Evolutionary conservation across 2,888 invertebrate species (phyloP), one percentile per base, ranked within the genome.

Genomic region (Clostera curtula): DNA sequence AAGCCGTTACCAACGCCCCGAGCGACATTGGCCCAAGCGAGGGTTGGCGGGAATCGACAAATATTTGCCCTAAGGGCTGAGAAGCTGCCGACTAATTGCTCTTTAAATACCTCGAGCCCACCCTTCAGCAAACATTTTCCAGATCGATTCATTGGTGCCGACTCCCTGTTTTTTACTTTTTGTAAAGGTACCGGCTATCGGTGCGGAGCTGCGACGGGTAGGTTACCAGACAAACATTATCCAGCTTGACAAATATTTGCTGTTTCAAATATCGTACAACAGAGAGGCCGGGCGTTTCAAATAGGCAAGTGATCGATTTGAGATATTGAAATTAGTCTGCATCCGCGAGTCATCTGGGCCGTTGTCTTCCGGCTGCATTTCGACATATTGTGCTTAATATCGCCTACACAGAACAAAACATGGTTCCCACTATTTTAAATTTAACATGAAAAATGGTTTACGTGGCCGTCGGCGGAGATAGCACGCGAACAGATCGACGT

Each of bases 21-120:
- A 67, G 79, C 76, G 70, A 70, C 63, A 57, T 59, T 58, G 62
- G 62, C 45, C 62, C 56, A 59, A 67, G 58, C 65, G 71, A 76
- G 77, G 79, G 79, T 76, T 77, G 79, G 80, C 77, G 79, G 80
- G 71, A 80, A 82, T 60, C 67, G 69, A 62, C 77, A 76, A 80
- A 80, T 77, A 80, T 80, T 82, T 79, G 70, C 58, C 69, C 59
- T 51, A 54, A 71, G 75, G 75, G 75, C 69, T 71, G 74, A 64
- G 63, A 69, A 71, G 76, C 75, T 71, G 63, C 69, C 75, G 73
- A 74, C 82, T 82, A 82, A 82, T 82, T 82, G 82, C 72, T 77
- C 76, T 80, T 79, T 82, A 82, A 82, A 82, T 79, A 82, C 71
- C 72, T 59, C 67, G 49, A 57, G 56, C 73, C 70, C 68, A 70